phyloP scores from a whole-genome alignment of 2,888 invertebrate species.

The Zootermopsis nevadensis region DNA sequence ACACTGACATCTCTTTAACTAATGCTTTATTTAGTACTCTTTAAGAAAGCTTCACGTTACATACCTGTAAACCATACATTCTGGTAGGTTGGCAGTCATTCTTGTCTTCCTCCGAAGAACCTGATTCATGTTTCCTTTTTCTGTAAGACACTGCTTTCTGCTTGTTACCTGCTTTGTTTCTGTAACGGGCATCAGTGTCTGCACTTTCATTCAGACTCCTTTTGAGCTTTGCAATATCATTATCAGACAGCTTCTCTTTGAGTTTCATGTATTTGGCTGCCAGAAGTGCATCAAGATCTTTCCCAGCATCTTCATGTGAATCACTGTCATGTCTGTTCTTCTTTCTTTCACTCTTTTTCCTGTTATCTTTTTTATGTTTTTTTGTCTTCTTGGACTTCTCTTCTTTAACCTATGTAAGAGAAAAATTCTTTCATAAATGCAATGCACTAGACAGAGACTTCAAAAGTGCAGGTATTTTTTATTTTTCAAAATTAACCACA shows the following conservation, averaged over 20 bases:
- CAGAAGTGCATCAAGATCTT: slow-evolving; percentile 74
- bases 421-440: slow-evolving; percentile 15
- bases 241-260: slow-evolving; percentile 67
- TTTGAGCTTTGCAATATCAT: slow-evolving; percentile 58
- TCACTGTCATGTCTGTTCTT: slow-evolving; percentile 62
- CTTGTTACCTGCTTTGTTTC: slow-evolving; percentile 32
- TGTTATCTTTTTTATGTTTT: slow-evolving; percentile 59
- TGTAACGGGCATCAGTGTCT: slow-evolving; percentile 48
- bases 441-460: too few species aligned
- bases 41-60: not conserved
- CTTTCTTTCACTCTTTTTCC: slow-evolving; percentile 58
- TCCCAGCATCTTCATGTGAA: slow-evolving; percentile 59
- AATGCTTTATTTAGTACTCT: too few species aligned
- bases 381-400: slow-evolving; percentile 67
- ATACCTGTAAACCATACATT: slow-evolving; percentile 45
- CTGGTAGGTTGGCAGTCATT: slow-evolving; percentile 26
- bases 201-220: slow-evolving; percentile 53
- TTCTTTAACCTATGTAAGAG: slow-evolving; percentile 59
- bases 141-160: slow-evolving; percentile 37
- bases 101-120: slow-evolving; percentile 37
- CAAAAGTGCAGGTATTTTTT: too few species aligned
- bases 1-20: too few species aligned
- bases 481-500: too few species aligned
- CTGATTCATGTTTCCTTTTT: slow-evolving; percentile 46
- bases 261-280: slow-evolving; percentile 78